These are phyloP conservation scores for Drosophila pseudotakahashii DNA, from an alignment of 2,888 invertebrate species.

Conservation along the genomic window DNA sequence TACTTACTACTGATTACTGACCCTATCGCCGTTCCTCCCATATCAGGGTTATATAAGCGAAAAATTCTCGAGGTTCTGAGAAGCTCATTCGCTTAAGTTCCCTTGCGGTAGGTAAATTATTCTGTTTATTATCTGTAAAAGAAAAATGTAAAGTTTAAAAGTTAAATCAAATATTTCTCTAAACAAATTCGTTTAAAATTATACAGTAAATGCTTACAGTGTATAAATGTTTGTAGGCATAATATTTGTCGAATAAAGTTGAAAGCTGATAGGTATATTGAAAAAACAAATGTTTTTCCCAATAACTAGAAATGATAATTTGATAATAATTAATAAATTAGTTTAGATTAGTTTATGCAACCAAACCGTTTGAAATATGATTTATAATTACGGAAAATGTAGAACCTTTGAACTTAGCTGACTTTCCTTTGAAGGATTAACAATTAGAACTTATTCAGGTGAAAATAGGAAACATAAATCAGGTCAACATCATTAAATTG, in stretches of 20 bases:
- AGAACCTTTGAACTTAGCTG: background rate
- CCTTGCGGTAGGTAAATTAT: background rate
- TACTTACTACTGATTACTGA: background rate
- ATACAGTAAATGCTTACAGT: no score
- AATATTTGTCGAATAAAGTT: background rate
- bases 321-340: no score
- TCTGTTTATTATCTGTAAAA: background rate
- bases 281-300: no score
- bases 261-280: background rate
- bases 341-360: no score
- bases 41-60: constrained; percentile 1
- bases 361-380: no score
- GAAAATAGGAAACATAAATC: constrained; percentile 22
- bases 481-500: constrained; percentile 9
- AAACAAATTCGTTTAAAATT: no score
- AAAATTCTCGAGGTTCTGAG: background rate
- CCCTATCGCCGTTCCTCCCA: constrained; percentile 1
- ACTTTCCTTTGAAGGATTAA: background rate
- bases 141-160: background rate
- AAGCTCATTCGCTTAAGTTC: background rate
- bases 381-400: background rate
- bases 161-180: background rate
- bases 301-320: no score
- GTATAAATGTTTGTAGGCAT: background rate
- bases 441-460: background rate